Base-by-base conservation (phyloP, 2,113 vertebrate genomes). In the Rhynchomys soricoides region DNA sequence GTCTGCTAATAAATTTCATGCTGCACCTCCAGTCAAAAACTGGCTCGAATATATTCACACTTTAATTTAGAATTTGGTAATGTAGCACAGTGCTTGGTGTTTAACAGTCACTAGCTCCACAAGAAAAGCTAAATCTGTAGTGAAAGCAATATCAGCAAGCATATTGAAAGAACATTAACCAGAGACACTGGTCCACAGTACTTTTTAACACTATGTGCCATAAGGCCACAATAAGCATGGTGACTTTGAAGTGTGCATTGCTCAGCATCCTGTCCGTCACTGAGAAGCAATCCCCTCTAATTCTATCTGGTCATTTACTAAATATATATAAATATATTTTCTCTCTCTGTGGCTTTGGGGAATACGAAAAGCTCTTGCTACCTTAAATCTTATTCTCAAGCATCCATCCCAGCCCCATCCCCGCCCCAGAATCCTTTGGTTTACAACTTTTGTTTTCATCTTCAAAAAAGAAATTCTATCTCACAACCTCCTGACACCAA, bases 51-150 rank as follows among this genome's bases (percentile, higher is more conserved):
- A 55, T 11, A 81, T 34, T 26, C 86, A 31, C 57, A 74, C 74
- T 93, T 93, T n/a, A 81, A 85, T 90, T 95, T 71, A 59, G 45
- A 95, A 85, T 91, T 50, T 85, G 37, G 2, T 40, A 26, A 88
- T 57, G 16, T 37, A 22, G 5, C 59, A 37, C 29, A 89, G 59
- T 40, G 57, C 34, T 17, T 66, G 45, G 7, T 70, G 66, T 45
- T 55, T 82, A 68, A 24, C 55, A 31, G n/a, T 77, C 11, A 62
- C 1, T 29, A 79, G 64, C 57, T 83, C 62, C 10, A 7, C 50
- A 62, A 78, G 37, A 93, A 91, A 91, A 94, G 66, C 71, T 34
- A 64, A 75, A 55, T 59, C 31, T 64, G 21, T 17, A 78, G 66
- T 73, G 59, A 24, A 90, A 86, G 73, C 75, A 62, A 17, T 43